Evolutionary conservation across 1,140 invertebrate genomes (phyloP).

Genomic region (Ceratina japonica): DNA sequence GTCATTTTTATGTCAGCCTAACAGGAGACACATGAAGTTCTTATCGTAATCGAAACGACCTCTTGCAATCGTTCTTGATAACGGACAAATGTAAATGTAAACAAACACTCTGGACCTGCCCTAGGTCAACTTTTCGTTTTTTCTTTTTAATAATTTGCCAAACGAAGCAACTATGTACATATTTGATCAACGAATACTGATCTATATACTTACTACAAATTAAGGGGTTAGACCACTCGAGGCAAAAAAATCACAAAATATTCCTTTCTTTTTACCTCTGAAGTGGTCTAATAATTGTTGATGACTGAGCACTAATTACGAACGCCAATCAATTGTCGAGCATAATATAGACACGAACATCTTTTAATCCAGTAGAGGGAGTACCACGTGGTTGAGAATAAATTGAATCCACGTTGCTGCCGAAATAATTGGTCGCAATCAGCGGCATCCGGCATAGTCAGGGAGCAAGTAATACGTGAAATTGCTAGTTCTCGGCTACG

Average conservation of each 20-base stretch:
- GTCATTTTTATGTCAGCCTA: background rate
- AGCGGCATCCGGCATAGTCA: slow-evolving; percentile 10
- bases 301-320: background rate
- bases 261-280: too few species aligned
- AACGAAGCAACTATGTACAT: background rate
- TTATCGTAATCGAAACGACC: slow-evolving; percentile 11
- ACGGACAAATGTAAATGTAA: background rate
- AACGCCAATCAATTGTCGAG: too few species aligned
- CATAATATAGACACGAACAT: too few species aligned
- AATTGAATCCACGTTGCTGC: slow-evolving; percentile 1
- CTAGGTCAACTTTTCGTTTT: slow-evolving; percentile 10
- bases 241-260: too few species aligned
- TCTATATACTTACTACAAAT: background rate
- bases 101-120: background rate
- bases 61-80: background rate
- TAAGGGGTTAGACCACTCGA: too few species aligned
- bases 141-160: slow-evolving; percentile 7
- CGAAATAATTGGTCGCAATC: slow-evolving; percentile 29
- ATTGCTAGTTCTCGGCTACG: slow-evolving; percentile 14
- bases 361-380: background rate
- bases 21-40: too few species aligned
- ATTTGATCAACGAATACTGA: background rate
- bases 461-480: slow-evolving; percentile 19
- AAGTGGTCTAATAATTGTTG: background rate
- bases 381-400: slow-evolving; percentile 1